Evolutionary conservation across 2,888 invertebrate species (phyloP).

Genomic region (Aphodius granarius): DNA sequence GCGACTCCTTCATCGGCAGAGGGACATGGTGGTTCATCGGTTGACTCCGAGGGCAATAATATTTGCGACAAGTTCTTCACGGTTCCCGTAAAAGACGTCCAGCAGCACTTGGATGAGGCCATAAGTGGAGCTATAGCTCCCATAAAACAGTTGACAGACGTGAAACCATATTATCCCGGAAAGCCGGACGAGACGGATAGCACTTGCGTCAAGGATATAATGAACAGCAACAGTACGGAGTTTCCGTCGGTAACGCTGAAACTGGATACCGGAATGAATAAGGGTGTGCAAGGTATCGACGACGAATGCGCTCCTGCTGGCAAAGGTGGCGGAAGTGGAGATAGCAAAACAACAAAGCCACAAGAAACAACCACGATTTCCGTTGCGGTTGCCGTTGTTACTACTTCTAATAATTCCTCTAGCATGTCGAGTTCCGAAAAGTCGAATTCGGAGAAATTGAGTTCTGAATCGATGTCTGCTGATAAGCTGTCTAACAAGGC

Average conservation of each 20-base stretch:
- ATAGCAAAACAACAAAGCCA: background rate
- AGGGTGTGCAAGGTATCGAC: background rate
- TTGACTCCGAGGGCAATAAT: background rate
- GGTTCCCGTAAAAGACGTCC: constrained; percentile 15
- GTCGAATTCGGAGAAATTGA: too few relatives aligned
- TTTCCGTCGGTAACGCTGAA: background rate
- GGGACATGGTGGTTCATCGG: background rate
- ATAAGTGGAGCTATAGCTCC: constrained; percentile 13
- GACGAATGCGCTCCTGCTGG: background rate
- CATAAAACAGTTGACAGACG: constrained; percentile 8
- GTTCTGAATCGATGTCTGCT: too few relatives aligned
- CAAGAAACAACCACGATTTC: background rate
- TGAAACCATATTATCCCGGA: constrained; percentile 4
- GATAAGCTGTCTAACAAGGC: background rate
- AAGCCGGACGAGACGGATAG: background rate
- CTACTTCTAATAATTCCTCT: background rate
- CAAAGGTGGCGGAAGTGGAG: background rate
- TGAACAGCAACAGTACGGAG: background rate
- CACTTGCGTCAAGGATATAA: background rate
- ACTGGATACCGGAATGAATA: background rate
- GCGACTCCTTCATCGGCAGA: too few relatives aligned
- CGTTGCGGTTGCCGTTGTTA: background rate
- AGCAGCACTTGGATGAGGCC: constrained; percentile 15
- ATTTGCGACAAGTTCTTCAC: constrained; percentile 21
- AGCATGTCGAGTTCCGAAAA: background rate